Evolutionary conservation across 2,113 vertebrate genomes (phyloP).

Genomic region (Melanotaenia duboulayi): DNA sequence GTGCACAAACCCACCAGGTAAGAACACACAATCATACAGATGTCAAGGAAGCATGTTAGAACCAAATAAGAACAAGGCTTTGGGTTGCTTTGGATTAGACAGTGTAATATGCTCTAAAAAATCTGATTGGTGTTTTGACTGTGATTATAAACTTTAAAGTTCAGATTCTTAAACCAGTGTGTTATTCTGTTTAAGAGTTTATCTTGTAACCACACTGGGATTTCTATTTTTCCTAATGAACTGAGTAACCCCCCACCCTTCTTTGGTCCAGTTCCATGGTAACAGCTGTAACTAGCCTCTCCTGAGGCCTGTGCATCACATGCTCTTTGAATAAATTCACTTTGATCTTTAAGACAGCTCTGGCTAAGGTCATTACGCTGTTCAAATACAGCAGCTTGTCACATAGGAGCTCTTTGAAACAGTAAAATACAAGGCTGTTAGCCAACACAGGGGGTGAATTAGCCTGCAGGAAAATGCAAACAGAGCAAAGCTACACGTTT

Average conservation of each 20-base stretch:
- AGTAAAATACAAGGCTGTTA: constrained; percentile 9
- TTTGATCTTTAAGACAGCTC: background rate
- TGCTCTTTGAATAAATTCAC: constrained; percentile 11
- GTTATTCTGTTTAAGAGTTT: background rate
- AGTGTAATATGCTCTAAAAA: too few relatives aligned
- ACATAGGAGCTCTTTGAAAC: background rate
- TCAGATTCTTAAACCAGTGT: background rate
- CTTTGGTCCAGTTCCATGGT: background rate
- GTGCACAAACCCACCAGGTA: too few relatives aligned
- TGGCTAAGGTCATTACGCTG: constrained; percentile 11
- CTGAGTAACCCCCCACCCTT: background rate
- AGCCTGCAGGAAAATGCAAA: constrained; percentile 5
- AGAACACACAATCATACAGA: too few relatives aligned
- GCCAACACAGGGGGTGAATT: constrained; percentile 1
- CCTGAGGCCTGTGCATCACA: background rate
- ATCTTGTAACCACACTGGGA: background rate
- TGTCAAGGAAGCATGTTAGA: too few relatives aligned
- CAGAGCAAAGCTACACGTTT: constrained; percentile 17
- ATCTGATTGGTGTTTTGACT: too few relatives aligned
- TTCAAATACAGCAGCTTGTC: constrained; percentile 2
- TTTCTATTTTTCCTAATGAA: background rate
- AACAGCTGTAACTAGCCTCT: background rate
- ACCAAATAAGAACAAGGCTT: too few relatives aligned
- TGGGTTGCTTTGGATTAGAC: too few relatives aligned
- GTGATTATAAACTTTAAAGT: background rate